Evolutionary conservation across 2,113 vertebrate genomes (phyloP), one percentile per base, ranked within the genome.

Genomic region (Eubucco bourcierii): DNA sequence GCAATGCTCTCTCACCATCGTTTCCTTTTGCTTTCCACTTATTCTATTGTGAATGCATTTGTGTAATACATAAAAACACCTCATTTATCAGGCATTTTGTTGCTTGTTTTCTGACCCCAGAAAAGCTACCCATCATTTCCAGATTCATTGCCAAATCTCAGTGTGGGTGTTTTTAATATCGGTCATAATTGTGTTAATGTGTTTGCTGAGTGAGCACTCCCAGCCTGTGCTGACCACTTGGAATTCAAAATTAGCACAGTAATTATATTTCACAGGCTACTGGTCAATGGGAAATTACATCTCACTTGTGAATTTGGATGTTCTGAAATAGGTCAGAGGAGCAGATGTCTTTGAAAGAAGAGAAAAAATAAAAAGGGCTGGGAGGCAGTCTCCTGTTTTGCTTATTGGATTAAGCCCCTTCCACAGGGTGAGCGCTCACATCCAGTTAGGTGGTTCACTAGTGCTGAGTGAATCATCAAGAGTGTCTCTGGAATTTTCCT

Each of bases 261-360:
- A 96, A 97, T 97, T 97, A 89, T 96, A 95, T 96, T 97, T 96
- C 91, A 96, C 95, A 94, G 96, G 93, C 95, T 95, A 96, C 93
- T 87, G 95, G 93, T 82, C 44, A 66, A 95, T 86, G 84, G 88
- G 81, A 96, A 95, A 96, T 96, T 94, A 91, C 84, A 95, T 80
- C 92, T 58, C 12, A 5, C 79, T 93, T 87, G 88, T 94, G 95
- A 94, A 97, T 96, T 95, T 96, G 85, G 95, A 95, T 91, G 83
- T 92, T 94, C 88, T 95, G 89, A 98, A 97, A 94, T 96, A 96
- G 96, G 95, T 97, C 81, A 3, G 52, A 66, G 90, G 88, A 97
- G 93, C 97, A 97, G 97, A 96, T 97, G 97, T 96, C 93, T 96
- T 96, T 96, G 88, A 85, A 97, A 97, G 92, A 87, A 94, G 72